Base-by-base conservation (phyloP, 1,140 invertebrate species). In the Augochlora pura region DNA sequence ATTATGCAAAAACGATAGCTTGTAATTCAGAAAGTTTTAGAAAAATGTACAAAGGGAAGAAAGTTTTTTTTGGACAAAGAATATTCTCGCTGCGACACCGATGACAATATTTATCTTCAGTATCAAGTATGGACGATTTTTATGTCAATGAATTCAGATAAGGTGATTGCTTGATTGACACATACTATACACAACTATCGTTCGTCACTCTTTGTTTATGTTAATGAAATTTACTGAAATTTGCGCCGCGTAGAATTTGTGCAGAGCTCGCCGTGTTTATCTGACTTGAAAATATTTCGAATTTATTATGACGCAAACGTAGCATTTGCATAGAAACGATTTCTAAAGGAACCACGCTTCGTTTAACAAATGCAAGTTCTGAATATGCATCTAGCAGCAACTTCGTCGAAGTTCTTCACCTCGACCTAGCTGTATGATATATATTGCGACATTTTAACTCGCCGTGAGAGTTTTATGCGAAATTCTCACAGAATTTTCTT, bases 281-380 rank as follows among this genome's bases (percentile, higher is more conserved):
- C 18, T 39, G 62, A 18, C 18, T 64, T 2, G 38, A 65, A 42
- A 65, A 65, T 65, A 38, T 65, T 23, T 39, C 7, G 63, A 39
- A 39, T 42, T 65, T n/a, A 65, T 65, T 42, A 52, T 8, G n/a
- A 42, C 21, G 21, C 21, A 42, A 39, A 21, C 38, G 14, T 10
- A 21, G 6, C 63, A 65, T 65, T 65, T 65, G 21, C 38, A n/a
- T 42, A 21, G 21, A 16, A 62, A 27, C 38, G 18, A 42, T 65
- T 65, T 65, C 63, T 65, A 8, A 32, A 27, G 23, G 52, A 69
- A 69, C 57, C 67, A 27, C 57, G 67, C 52, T 57, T 65, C 63
- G 63, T 65, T 65, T 65, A 65, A 5, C 63, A 42, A 23, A 42
- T 23, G 32, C 8, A 23, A n/a, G 38, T 14, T 39, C 23, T 52